Evolutionary conservation across 2,888 invertebrate species (phyloP).

Genomic region (Aporophyla nigra): DNA sequence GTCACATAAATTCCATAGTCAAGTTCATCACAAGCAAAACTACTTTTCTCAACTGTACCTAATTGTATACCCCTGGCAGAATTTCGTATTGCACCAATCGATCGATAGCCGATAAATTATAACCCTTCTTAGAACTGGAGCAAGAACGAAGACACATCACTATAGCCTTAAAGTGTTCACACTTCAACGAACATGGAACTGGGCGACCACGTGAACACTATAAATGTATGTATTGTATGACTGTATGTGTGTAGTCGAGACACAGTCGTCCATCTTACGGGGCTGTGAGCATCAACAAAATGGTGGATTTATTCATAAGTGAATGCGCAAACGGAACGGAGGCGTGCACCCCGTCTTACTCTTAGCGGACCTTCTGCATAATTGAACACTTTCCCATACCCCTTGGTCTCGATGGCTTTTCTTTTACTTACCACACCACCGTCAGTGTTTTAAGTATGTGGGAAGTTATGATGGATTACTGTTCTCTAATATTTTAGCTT

Average conservation of each 20-base stretch:
- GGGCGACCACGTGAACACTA: constrained; percentile 24
- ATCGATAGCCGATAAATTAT: constrained; percentile 9
- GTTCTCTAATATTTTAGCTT: constrained; percentile 19
- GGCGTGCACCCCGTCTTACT: constrained; percentile 30
- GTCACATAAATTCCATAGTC: constrained; percentile 12
- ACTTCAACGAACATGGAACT: constrained; percentile 19
- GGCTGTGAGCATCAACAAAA: constrained; percentile 46
- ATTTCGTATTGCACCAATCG: background rate
- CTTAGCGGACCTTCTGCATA: constrained; percentile 52
- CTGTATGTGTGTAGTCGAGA: constrained; percentile 4
- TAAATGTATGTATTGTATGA: constrained; percentile 10
- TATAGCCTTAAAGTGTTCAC: constrained; percentile 25
- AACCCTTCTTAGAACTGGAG: constrained; percentile 3
- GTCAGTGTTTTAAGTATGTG: background rate
- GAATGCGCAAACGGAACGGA: constrained; percentile 42
- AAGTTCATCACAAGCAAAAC: background rate
- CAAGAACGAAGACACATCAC: background rate
- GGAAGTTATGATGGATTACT: constrained; percentile 32
- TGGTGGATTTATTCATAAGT: constrained; percentile 59
- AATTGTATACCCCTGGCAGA: background rate
- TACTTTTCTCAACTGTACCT: background rate
- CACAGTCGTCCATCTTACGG: constrained; percentile 35
- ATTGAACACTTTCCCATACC: constrained; percentile 48
- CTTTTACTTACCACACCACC: constrained; percentile 12
- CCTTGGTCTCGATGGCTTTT: constrained; percentile 16